Conservation (phyloP, 2,888 invertebrate species). For the Trisateles emortualis region DNA sequence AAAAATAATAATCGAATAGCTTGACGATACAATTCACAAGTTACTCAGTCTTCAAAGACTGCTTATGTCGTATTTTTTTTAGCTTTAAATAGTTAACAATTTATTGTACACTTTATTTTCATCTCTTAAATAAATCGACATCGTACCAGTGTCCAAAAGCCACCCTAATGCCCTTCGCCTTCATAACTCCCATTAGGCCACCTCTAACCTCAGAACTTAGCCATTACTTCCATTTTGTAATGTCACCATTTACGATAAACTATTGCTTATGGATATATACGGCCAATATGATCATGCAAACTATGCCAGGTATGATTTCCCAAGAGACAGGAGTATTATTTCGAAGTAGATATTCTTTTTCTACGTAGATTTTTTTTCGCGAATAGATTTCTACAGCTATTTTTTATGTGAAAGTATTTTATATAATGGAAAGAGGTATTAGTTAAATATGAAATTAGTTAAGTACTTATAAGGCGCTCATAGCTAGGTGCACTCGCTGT, state of each 20-base stretch:
- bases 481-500: no score
- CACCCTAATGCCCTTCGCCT: background rate
- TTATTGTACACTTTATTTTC: background rate
- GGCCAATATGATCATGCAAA: constrained; percentile 61
- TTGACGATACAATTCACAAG: no score
- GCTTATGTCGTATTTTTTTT: no score
- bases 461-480: no score
- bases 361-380: constrained; percentile 33
- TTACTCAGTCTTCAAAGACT: no score
- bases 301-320: constrained; percentile 67
- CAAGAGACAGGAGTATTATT: constrained; percentile 43
- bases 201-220: constrained; percentile 23
- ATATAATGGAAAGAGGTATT: background rate
- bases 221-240: constrained; percentile 37
- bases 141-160: background rate
- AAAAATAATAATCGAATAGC: no score
- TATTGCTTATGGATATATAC: constrained; percentile 66
- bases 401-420: background rate
- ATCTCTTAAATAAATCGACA: constrained; percentile 3
- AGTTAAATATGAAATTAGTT: no score
- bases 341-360: constrained; percentile 22
- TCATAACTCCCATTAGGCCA: constrained; percentile 25
- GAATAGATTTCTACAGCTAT: constrained; percentile 12
- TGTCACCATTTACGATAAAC: constrained; percentile 35
- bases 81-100: no score